These are phyloP conservation scores for Esperia sulphurella DNA, from an alignment of 2,888 invertebrate species.

Conservation along the genomic window DNA sequence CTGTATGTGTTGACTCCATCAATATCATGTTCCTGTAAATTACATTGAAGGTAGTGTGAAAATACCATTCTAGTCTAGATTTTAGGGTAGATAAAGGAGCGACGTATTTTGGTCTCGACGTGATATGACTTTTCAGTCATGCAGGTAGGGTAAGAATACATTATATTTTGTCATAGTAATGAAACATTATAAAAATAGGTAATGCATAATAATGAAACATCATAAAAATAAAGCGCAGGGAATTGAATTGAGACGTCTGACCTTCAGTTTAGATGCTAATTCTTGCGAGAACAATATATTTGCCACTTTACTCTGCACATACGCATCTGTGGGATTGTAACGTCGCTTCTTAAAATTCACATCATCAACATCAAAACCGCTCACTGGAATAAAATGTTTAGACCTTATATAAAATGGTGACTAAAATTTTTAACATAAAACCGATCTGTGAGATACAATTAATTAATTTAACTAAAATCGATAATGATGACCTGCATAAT, in stretches of 20 bases:
- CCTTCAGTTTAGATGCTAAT: conserved; percentile 81
- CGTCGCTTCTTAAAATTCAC: conserved; percentile 83
- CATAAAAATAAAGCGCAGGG: too few species aligned
- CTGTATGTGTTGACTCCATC: conserved; percentile 83
- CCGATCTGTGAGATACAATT: too few species aligned
- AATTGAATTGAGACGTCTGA: too few species aligned
- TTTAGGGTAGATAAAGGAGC: too few species aligned
- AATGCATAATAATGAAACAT: too few species aligned
- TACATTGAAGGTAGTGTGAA: conserved; percentile 24
- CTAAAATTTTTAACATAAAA: too few species aligned
- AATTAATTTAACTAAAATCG: too few species aligned
- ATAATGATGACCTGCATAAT: too few species aligned
- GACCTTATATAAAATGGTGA: neutral
- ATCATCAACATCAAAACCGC: conserved; percentile 83
- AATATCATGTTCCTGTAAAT: conserved; percentile 53
- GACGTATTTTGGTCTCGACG: too few species aligned
- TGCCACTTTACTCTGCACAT: conserved; percentile 90
- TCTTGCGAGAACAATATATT: conserved; percentile 89
- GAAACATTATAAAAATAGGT: too few species aligned
- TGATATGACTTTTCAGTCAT: neutral
- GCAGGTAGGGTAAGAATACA: too few species aligned
- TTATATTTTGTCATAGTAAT: too few species aligned
- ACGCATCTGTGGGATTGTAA: conserved; percentile 84
- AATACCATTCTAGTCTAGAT: neutral
- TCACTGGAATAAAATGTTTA: conserved; percentile 35